These are phyloP conservation scores for Parapristionchus giblindavisi DNA, from an alignment of 2,888 invertebrate genomes.

Conservation along the genomic window DNA sequence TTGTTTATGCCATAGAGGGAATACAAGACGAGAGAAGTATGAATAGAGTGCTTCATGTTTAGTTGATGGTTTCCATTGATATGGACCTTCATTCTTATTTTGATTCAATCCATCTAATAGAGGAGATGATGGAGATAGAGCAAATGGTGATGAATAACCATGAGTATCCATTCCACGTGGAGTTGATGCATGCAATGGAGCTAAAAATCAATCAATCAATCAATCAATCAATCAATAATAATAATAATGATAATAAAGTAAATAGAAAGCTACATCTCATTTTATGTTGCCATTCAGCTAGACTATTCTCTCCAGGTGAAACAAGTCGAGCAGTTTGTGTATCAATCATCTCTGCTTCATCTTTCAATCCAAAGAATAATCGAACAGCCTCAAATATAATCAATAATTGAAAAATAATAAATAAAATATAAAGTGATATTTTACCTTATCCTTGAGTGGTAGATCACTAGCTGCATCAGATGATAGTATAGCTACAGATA, in stretches of 20 bases:
- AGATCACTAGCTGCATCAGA: conserved; percentile 78
- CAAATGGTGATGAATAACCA: background rate
- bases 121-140: background rate
- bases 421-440: background rate
- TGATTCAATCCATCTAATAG: background rate
- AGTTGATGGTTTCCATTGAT: conserved; percentile 76
- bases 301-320: conserved; percentile 46
- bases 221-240: background rate
- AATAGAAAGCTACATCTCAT: conserved; percentile 41
- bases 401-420: background rate
- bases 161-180: conserved; percentile 41
- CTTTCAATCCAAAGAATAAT: conserved; percentile 27
- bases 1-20: conserved; percentile 81
- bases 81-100: background rate
- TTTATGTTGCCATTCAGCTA: conserved; percentile 52
- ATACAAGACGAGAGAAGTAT: conserved; percentile 85
- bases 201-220: conserved; percentile 40
- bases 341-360: conserved; percentile 38
- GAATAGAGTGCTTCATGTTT: conserved; percentile 93
- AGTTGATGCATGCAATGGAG: conserved; percentile 54
- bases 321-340: background rate
- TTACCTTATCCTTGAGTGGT: conserved; percentile 32
- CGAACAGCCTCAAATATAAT: conserved; percentile 27
- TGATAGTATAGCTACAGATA: conserved; percentile 85
- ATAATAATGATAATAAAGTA: background rate